Evolutionary conservation across 2,888 invertebrate species (phyloP), one percentile per base, ranked within the genome.

Genomic region (Eulithis prunata): DNA sequence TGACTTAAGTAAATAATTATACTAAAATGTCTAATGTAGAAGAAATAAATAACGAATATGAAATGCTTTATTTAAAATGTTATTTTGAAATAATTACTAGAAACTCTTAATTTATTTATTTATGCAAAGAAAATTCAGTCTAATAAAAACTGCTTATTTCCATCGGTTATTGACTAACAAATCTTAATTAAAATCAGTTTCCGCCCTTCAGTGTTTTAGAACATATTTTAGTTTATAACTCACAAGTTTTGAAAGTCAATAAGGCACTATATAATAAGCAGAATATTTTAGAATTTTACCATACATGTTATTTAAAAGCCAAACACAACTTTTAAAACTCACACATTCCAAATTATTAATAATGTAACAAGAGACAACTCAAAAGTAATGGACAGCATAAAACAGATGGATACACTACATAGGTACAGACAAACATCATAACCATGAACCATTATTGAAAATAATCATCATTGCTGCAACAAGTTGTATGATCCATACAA

Each of bases 1-100:
- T 89, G 63, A 64, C 67, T 87, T 58, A 89, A 90, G 90, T 90
- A 91, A 91, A 89, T 86, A 89, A 89, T 89, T 90, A 90, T 80
- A 87, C 89, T 91, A 90, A 49, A 49, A 88, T 85, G 84, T 86
- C 87, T 89, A 88, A 90, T 84, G 80, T 85, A 88, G 84, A 90
- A 88, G 84, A 88, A 91, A 91, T 91, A 92, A 92, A 91, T 91
- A 91, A 91, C 90, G 88, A 91, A 89, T 90, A 91, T 91, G 90
- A 91, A 92, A 92, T 92, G 90, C 91, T 90, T 85, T 78, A 87
- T 87, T 88, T 82, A 89, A 90, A 88, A 87, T 87, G 86, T 87
- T 82, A 80, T 81, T 88, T 87, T 78, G 79, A 87, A 88, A 83
- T 87, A 87, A 87, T 84, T 80, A 78, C 86, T 88, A 86, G 82